These are phyloP conservation scores for Epiblema foenella DNA, from an alignment of 2,888 invertebrate genomes.

Conservation along the genomic window DNA sequence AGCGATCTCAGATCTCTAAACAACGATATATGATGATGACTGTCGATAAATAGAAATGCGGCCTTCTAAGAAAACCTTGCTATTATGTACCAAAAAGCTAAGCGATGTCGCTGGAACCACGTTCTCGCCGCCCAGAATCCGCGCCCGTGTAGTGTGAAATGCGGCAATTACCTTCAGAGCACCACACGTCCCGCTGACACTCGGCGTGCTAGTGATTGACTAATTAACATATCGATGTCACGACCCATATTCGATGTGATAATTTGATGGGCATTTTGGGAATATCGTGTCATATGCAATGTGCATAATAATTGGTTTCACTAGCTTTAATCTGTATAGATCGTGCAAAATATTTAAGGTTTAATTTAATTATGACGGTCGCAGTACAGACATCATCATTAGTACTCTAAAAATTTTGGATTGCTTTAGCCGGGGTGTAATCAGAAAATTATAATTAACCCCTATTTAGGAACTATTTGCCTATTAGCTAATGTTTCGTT, in stretches of 20 bases:
- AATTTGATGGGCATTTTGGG: slow-evolving; percentile 1
- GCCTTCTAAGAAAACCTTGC: neutral
- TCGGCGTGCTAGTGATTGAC: slow-evolving; percentile 39
- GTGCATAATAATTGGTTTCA: slow-evolving; percentile 4
- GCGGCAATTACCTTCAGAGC: slow-evolving; percentile 79
- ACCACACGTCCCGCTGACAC: slow-evolving; percentile 71
- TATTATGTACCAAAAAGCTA: neutral
- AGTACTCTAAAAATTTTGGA: no score
- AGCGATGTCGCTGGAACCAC: neutral
- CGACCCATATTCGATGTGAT: slow-evolving; percentile 20
- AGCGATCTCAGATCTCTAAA: no score
- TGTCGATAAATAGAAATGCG: no score
- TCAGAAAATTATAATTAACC: no score
- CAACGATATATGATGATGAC: no score
- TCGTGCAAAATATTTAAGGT: neutral
- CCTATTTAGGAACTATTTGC: no score
- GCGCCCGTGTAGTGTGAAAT: slow-evolving; percentile 57
- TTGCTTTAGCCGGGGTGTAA: no score
- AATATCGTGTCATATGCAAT: neutral
- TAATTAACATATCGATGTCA: slow-evolving; percentile 27
- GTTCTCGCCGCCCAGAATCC: slow-evolving; percentile 26
- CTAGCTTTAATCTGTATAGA: neutral
- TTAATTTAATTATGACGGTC: no score
- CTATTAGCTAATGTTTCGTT: no score
- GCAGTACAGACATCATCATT: no score